Evolutionary conservation across 2,797 vertebrate genomes (phyloP), one percentile per base, ranked within the genome.

Genomic region (Morus bassanus): DNA sequence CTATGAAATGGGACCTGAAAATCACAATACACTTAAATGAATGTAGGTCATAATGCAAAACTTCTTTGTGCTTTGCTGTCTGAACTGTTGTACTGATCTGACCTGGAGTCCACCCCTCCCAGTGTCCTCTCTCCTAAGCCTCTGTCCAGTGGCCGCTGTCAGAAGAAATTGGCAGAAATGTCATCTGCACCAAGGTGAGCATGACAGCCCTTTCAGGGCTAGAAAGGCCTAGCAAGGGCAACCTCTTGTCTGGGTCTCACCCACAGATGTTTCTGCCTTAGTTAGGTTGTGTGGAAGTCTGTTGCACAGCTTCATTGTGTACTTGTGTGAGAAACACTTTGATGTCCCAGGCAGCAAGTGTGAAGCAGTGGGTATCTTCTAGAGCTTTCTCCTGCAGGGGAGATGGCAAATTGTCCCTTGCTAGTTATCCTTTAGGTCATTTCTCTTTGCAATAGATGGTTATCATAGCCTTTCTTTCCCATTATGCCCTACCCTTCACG

Each of bases 11-110:
- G 64, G 65, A 94, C 60, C 83, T 84, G 63, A 83, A 93, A 76
- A 81, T 85, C 65, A 59, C 18, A 67, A 9, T 74, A 81, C 37
- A 61, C 31, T 67, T 91, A 72, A 77, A 69, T 75, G 85, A 95
- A 91, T 92, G 74, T 86, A 82, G 69, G 79, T 85, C 33, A 22
- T 72, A 84, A 80, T 24, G 61, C 45, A 95, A 91, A 92, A 89
- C 4, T 2, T 89, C 10, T 28, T 23, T 57, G 30, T 60, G 57
- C 83, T 95, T 88, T 95, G 73, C 80, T 94, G 53, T 86, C 53
- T 90, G 85, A 91, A 86, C 69, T 69, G 84, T 75, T 24, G 1
- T 57, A 22, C 21, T 56, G 28, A 41, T 74, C 46, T 82, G 74
- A 69, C 19, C 22, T 73, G 43, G 43, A 91, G 41, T 87, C 63